Conservation (phyloP, 30 jellyfish, hydroid and myxozoan species). For the Aurelia aurita region DNA sequence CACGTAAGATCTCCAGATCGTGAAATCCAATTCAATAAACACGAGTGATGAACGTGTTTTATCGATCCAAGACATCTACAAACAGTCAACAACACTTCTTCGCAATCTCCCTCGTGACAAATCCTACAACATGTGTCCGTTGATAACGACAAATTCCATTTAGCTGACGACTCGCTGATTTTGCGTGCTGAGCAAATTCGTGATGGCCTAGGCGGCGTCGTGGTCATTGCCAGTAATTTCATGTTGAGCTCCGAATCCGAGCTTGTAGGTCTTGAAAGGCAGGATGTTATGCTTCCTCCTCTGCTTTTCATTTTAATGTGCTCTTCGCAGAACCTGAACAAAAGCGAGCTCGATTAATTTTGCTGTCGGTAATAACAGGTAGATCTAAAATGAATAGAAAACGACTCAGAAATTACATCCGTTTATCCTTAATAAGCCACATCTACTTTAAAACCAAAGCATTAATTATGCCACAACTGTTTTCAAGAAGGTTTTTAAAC, state of each 20-base stretch:
- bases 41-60: conserved; percentile 64
- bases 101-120: conserved; percentile 74
- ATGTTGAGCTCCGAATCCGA: conserved; percentile 59
- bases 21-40: conserved; percentile 75
- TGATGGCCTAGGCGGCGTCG: conserved; percentile 25
- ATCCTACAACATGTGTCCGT: conserved; percentile 63
- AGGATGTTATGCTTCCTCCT: conserved; percentile 68
- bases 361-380: neutral
- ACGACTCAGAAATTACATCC: conserved; percentile 30
- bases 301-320: conserved; percentile 42
- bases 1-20: conserved; percentile 82
- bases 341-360: too few species aligned
- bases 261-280: conserved; percentile 60
- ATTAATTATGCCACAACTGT: conserved; percentile 21
- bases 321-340: neutral
- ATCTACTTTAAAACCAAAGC: neutral
- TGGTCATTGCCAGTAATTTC: conserved; percentile 11
- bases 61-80: conserved; percentile 77
- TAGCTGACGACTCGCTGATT: conserved; percentile 7
- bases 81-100: conserved; percentile 51
- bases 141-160: conserved; percentile 25
- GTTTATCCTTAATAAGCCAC: conserved; percentile 23
- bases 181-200: conserved; percentile 8
- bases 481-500: neutral
- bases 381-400: neutral